Conservation (phyloP, 1,140 invertebrate genomes). For the Sarcophaga peregrina region DNA sequence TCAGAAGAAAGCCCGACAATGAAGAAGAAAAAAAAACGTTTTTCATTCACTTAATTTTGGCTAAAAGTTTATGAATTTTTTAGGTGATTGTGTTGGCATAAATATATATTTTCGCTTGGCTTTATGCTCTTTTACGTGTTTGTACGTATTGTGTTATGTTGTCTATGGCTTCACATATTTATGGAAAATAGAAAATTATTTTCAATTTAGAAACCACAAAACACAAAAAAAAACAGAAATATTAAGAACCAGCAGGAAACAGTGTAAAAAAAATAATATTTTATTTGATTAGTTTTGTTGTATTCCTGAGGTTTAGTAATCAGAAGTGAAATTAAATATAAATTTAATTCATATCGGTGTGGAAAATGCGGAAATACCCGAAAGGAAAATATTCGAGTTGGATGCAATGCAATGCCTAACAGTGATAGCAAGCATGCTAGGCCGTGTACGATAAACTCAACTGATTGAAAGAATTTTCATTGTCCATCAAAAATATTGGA, state of each 20-base stretch:
- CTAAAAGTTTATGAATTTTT: conserved; percentile 22
- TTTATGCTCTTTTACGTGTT: background rate
- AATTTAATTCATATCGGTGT: background rate
- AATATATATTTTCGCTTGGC: background rate
- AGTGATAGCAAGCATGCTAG: too few species aligned
- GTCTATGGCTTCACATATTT: background rate
- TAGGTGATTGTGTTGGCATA: background rate
- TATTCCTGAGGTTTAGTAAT: conserved; percentile 9
- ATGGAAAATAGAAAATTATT: background rate
- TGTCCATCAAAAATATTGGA: too few species aligned
- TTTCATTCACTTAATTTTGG: conserved; percentile 8
- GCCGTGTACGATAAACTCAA: too few species aligned
- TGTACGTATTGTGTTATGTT: background rate
- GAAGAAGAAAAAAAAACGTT: background rate
- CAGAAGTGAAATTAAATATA: background rate
- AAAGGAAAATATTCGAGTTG: too few species aligned
- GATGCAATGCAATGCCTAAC: too few species aligned
- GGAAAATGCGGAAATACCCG: background rate
- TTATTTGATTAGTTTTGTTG: background rate
- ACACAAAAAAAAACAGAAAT: background rate
- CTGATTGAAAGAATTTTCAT: too few species aligned
- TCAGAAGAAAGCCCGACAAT: background rate
- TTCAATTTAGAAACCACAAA: conserved; percentile 11
- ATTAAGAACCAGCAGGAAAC: too few species aligned
- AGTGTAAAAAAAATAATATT: background rate